phyloP scores from a whole-genome alignment of 2,888 invertebrate genomes.

The Leptura quadrifasciata region DNA sequence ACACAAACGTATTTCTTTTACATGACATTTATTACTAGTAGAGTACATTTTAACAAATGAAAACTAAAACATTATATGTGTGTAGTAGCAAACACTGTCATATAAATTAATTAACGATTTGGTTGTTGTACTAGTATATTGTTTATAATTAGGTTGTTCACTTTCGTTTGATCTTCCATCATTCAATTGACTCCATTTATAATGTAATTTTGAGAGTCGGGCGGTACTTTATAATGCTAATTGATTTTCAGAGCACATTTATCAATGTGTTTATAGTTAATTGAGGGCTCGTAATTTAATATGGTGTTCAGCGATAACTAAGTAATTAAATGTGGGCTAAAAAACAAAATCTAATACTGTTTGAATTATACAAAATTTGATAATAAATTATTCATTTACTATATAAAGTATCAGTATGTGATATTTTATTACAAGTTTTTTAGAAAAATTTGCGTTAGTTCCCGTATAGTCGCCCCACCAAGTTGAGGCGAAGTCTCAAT shows the following conservation, averaged over 20 bases:
- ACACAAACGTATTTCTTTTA: no score
- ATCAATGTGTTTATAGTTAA: conserved; percentile 39
- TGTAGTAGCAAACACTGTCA: background rate
- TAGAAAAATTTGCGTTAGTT: no score
- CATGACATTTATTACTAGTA: no score
- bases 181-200: conserved; percentile 50
- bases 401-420: no score
- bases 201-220: conserved; percentile 45
- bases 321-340: conserved; percentile 3
- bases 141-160: conserved; percentile 54
- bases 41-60: no score
- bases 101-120: background rate
- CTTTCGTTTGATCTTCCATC: conserved; percentile 54
- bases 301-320: background rate
- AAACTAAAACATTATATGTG: background rate
- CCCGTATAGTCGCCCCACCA: no score
- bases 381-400: no score
- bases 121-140: conserved; percentile 38
- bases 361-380: no score
- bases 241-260: conserved; percentile 48
- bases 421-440: no score
- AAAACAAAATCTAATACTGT: background rate
- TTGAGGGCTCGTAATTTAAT: conserved; percentile 39
- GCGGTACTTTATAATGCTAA: conserved; percentile 40
- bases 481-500: no score